Evolutionary conservation across 1,140 invertebrate species (phyloP).

Genomic region (Achroia grisella): DNA sequence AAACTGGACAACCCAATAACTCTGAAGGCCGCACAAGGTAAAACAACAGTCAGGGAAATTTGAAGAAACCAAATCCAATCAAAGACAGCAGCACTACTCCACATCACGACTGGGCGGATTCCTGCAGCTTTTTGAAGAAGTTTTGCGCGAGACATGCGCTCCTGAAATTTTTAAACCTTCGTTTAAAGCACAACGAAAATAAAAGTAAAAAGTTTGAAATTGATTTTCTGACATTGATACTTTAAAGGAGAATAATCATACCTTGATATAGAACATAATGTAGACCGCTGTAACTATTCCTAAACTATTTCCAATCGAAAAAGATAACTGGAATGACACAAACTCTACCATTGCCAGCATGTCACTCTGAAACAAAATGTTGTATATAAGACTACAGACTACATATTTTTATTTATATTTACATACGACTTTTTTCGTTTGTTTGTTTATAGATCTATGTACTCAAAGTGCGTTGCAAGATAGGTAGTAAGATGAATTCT

Average conservation of each 20-base stretch:
- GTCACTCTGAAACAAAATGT: conserved; percentile 35
- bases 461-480: too few species aligned
- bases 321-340: conserved; percentile 47
- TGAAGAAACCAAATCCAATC: conserved; percentile 80
- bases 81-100: conserved; percentile 82
- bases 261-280: conserved; percentile 78
- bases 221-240: not conserved
- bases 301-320: conserved; percentile 45
- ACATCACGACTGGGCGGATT: conserved; percentile 80
- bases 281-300: conserved; percentile 52
- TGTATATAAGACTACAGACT: too few species aligned
- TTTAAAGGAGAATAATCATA: conserved; percentile 23
- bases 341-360: conserved; percentile 36
- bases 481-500: too few species aligned
- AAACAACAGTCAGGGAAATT: conserved; percentile 67
- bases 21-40: conserved; percentile 73
- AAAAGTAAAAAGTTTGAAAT: too few species aligned
- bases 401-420: too few species aligned
- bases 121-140: conserved; percentile 83
- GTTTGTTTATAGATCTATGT: too few species aligned
- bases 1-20: conserved; percentile 71
- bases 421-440: too few species aligned
- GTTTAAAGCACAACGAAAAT: too few species aligned
- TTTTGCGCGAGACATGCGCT: conserved; percentile 71
- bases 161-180: conserved; percentile 34